Percentiles rank a stretch among this genome's conserved stretches.
Conservation (phyloP, 2,797 vertebrate genomes). For the Enteromius afrohamiltoni region DNA sequence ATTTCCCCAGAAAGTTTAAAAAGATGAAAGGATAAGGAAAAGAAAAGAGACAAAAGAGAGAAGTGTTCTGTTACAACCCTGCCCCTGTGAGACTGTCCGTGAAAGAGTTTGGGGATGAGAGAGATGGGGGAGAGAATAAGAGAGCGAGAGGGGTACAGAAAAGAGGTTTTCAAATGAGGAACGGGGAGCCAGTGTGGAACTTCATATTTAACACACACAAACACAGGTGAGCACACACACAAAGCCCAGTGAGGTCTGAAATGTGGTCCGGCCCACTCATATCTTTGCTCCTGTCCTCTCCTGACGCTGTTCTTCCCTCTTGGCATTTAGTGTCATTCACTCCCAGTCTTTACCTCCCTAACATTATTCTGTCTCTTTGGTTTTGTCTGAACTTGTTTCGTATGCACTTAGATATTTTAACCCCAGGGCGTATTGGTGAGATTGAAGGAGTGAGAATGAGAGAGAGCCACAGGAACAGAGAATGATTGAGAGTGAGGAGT, state of each 20-base stretch:
- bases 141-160: constrained; percentile 65
- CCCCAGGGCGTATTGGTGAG: constrained; percentile 67
- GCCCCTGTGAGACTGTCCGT: constrained; percentile 77
- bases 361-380: constrained; percentile 69
- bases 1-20: constrained; percentile 78
- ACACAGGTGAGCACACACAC: constrained; percentile 29
- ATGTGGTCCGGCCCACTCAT: constrained; percentile 47
- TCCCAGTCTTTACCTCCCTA: constrained; percentile 70
- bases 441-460: constrained; percentile 60
- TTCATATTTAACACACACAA: constrained; percentile 53
- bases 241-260: constrained; percentile 23
- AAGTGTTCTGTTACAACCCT: constrained; percentile 78
- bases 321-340: constrained; percentile 73
- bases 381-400: constrained; percentile 78
- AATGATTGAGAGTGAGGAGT: constrained; percentile 56
- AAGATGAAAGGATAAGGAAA: constrained; percentile 83
- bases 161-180: constrained; percentile 69
- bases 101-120: constrained; percentile 79
- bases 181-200: constrained; percentile 70
- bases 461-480: constrained; percentile 47
- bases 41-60: constrained; percentile 79
- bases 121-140: constrained; percentile 70
- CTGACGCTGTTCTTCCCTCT: constrained; percentile 66
- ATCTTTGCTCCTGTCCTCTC: constrained; percentile 51
- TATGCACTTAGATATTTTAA: constrained; percentile 77